A percentile compares a stretch with the other conserved stretches of the same genome.
These are phyloP conservation scores for Notocelia uddmanniana DNA, from an alignment of 2,888 invertebrate species.

Conservation along the genomic window DNA sequence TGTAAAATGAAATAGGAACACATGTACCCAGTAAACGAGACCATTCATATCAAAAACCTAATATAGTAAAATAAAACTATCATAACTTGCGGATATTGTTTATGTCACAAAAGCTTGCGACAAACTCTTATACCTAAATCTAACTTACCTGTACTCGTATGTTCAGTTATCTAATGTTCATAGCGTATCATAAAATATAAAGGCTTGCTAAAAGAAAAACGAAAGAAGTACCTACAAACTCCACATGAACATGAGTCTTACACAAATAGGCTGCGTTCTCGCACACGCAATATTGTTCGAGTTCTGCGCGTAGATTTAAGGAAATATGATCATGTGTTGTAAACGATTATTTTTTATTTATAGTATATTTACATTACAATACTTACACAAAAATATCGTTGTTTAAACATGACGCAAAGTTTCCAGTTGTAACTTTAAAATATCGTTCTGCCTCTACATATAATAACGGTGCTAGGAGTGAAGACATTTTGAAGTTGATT, in stretches of 20 bases:
- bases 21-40: slow-evolving; percentile 25
- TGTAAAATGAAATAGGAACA: slow-evolving; percentile 19
- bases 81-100: slow-evolving; percentile 42
- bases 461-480: neutral
- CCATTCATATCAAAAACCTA: slow-evolving; percentile 17
- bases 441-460: neutral
- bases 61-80: slow-evolving; percentile 41
- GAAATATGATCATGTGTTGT: slow-evolving; percentile 13
- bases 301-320: slow-evolving; percentile 3
- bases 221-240: neutral
- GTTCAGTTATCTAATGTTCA: slow-evolving; percentile 27
- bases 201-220: neutral
- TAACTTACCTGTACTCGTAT: slow-evolving; percentile 6
- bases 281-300: slow-evolving; percentile 14
- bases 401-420: neutral
- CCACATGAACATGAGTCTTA: neutral
- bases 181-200: slow-evolving; percentile 34
- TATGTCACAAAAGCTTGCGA: slow-evolving; percentile 26
- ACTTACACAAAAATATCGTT: neutral
- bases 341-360: slow-evolving; percentile 12
- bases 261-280: neutral
- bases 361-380: neutral
- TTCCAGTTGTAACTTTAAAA: neutral
- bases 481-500: neutral
- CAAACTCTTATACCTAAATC: slow-evolving; percentile 25